These are phyloP conservation scores for Lasioglossum pauxillum DNA, from an alignment of 2,888 invertebrate genomes.

Conservation along the genomic window DNA sequence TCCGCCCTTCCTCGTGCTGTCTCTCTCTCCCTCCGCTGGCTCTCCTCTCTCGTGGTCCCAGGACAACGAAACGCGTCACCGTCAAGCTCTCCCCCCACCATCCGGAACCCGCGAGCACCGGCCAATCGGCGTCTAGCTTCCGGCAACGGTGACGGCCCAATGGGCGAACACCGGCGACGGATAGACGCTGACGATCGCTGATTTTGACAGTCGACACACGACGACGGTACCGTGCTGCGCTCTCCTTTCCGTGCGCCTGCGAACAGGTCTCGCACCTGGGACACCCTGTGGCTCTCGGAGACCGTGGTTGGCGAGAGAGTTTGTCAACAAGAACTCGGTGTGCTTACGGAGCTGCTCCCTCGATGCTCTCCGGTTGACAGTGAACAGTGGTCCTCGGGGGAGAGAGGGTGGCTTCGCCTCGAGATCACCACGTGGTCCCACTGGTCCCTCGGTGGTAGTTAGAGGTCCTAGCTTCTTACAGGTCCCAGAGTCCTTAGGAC, in stretches of 20 bases:
- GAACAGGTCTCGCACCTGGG: not conserved
- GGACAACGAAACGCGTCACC: conserved; percentile 57
- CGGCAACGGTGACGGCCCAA: conserved; percentile 71
- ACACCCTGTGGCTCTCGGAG: not conserved
- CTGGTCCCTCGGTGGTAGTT: not conserved
- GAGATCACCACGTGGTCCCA: not conserved
- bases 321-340: not conserved
- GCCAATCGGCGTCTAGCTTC: conserved; percentile 72
- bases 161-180: conserved; percentile 65
- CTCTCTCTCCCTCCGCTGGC: conserved; percentile 45
- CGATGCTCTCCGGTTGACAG: conserved; percentile 1
- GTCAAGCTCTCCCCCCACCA: conserved; percentile 46
- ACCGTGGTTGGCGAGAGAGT: not conserved
- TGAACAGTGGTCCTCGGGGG: conserved; percentile 2
- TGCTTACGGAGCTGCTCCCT: not conserved
- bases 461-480: not conserved
- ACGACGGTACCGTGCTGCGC: conserved; percentile 65
- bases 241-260: conserved; percentile 36
- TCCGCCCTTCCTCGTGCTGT: conserved; percentile 84
- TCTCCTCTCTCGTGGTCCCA: conserved; percentile 49
- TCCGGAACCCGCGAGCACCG: conserved; percentile 25
- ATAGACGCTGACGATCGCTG: conserved; percentile 69
- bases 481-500: not conserved
- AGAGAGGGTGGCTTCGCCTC: not conserved
- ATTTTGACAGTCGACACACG: conserved; percentile 78